Percentiles rank a stretch among this genome's conserved stretches.
These are phyloP conservation scores for Pantherophis guttatus DNA, from an alignment of 2,113 vertebrate species.

Conservation along the genomic window DNA sequence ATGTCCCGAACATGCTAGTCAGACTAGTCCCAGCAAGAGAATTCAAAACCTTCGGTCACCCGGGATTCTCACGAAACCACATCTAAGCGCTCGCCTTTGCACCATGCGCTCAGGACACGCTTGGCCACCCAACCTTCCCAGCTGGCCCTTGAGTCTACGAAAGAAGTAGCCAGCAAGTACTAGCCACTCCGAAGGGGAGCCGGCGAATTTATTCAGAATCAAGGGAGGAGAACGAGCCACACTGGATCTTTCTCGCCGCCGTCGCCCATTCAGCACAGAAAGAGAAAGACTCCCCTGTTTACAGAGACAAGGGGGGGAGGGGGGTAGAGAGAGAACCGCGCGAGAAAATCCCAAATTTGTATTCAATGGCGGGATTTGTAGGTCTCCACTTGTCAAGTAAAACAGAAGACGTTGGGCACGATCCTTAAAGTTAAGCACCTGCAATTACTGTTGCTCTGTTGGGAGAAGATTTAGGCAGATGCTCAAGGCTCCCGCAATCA, in stretches of 20 bases:
- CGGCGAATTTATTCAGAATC: neutral
- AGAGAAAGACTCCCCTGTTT: neutral
- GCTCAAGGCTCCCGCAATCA: neutral
- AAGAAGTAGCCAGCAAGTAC: conserved; percentile 32
- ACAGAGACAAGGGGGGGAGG: neutral
- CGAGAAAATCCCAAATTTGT: neutral
- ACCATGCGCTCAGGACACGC: neutral
- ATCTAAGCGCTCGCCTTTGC: neutral
- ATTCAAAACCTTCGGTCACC: neutral
- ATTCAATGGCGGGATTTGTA: neutral
- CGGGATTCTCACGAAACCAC: neutral
- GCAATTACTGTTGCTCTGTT: neutral
- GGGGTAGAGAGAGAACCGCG: neutral
- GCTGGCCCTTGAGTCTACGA: conserved; percentile 30
- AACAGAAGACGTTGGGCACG: neutral
- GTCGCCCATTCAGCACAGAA: neutral
- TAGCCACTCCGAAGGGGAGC: neutral
- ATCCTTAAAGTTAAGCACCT: neutral
- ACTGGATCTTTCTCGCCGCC: neutral
- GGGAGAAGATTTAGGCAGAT: neutral
- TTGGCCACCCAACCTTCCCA: neutral
- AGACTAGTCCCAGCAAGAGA: neutral
- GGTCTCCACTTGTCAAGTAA: neutral
- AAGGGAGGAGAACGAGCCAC: neutral
- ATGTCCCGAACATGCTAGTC: neutral